Evolutionary conservation across 2,888 invertebrate genomes (phyloP), one percentile per base, ranked within the genome.

Genomic region (Stenchaetothrips biformis): DNA sequence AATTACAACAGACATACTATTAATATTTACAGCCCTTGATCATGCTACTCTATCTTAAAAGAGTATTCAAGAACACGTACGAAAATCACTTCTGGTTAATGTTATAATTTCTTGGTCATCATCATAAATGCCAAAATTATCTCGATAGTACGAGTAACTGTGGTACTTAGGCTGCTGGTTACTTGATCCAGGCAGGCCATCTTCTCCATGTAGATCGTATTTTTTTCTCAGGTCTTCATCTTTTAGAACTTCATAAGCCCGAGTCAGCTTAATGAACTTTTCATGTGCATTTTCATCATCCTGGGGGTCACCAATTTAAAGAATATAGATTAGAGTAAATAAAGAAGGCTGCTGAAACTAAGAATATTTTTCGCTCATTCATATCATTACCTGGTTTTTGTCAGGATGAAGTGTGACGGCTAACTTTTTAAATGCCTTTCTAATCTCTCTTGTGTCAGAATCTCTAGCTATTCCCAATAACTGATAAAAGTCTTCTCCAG

Each of bases 201-300:
- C 88, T 85, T 94, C 93, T 3, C 96, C 96, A 85, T 93, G 91
- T 62, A 91, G 86, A 86, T 96, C 95, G 88, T 95, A 96, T 80
- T 92, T 91, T 84, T 92, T 93, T 81, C 95, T 88, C 82, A 92
- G 89, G 81, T 93, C 92, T 77, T 93, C 92, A 87, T 96, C 95
- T 87, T 95, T 95, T 18, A 96, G 87, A 2, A 94, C 92, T 87
- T 96, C 96, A 88, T 96, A 96, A 0, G 95, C 96, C 85, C 92
- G 91, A 79, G 93, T 94, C 78, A 96, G 89, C 87, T 91, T 91
- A 48, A 95, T 87, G 86, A 96, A 96, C 83, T 91, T 92, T 78
- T 91, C 91, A 86, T 94, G 93, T 11, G 93, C 92, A 80, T 92
- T 88, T 81, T 90, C 89, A 86, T 93, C 91, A 86, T 92, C 92